phyloP scores from a whole-genome alignment of 2,888 invertebrate species.

The Craniophora ligustri region DNA sequence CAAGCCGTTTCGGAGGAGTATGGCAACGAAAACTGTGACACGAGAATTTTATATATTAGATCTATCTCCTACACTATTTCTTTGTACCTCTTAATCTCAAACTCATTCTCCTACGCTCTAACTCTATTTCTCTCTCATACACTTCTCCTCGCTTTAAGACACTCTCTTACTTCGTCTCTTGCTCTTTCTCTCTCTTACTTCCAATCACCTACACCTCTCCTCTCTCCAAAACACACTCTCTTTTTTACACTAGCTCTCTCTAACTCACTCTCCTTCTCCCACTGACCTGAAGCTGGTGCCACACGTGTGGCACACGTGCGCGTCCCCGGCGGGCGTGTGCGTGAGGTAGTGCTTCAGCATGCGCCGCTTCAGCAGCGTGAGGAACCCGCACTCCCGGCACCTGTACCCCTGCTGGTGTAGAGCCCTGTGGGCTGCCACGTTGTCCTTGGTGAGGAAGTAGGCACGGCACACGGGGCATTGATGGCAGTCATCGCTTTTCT shows the following conservation, averaged over 20 bases:
- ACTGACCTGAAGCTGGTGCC: slow-evolving; percentile 66
- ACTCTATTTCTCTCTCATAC: background rate
- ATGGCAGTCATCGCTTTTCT: slow-evolving; percentile 70
- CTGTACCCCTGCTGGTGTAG: slow-evolving; percentile 67
- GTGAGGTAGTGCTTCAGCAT: slow-evolving; percentile 63
- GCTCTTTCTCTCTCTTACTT: background rate
- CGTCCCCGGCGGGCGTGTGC: slow-evolving; percentile 20
- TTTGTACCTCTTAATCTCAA: too few species aligned
- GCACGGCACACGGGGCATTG: slow-evolving; percentile 77
- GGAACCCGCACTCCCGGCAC: slow-evolving; percentile 64
- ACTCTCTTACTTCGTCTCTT: background rate
- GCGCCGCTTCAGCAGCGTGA: slow-evolving; percentile 64
- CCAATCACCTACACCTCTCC: too few species aligned
- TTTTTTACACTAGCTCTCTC: background rate
- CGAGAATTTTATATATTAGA: too few species aligned
- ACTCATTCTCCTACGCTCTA: too few species aligned
- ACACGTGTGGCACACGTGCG: slow-evolving; percentile 62
- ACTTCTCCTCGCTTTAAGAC: background rate
- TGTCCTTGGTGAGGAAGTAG: slow-evolving; percentile 73
- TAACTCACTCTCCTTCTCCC: too few species aligned
- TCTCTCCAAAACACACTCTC: background rate
- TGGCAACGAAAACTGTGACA: too few species aligned
- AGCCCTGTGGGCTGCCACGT: slow-evolving; percentile 64
- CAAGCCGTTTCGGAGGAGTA: too few species aligned
- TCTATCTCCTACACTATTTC: too few species aligned